Conservation (phyloP, 2,888 invertebrate species). For the Prosapia bicincta region DNA sequence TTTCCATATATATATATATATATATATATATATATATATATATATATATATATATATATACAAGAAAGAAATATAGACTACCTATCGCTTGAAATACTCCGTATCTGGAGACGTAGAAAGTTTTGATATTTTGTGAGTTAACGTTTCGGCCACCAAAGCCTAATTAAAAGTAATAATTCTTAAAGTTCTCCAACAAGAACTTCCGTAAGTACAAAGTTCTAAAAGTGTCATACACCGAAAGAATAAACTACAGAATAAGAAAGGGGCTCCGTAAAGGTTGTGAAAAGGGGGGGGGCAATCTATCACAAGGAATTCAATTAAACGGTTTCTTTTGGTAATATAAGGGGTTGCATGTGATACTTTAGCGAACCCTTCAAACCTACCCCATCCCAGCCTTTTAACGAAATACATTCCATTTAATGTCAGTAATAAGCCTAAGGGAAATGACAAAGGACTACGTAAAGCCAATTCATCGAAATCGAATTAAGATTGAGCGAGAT, state of each 20-base stretch:
- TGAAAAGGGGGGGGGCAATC: neutral
- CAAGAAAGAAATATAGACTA: too few species aligned
- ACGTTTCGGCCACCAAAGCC: neutral
- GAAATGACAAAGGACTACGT: neutral
- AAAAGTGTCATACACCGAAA: neutral
- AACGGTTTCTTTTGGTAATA: neutral
- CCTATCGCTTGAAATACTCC: too few species aligned
- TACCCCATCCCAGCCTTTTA: neutral
- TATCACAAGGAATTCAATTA: neutral
- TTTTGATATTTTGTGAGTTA: too few species aligned
- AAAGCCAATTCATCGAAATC: neutral
- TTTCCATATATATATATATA: too few species aligned
- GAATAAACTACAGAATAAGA: neutral
- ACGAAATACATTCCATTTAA: neutral
- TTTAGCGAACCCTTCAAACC: neutral
- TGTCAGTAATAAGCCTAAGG: neutral
- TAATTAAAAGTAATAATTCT: neutral
- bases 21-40: too few species aligned
- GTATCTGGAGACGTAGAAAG: too few species aligned
- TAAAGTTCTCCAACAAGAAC: neutral
- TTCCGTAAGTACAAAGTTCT: neutral
- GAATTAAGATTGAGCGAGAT: neutral
- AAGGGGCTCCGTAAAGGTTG: neutral
- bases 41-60: too few species aligned
- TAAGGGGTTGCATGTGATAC: neutral